Evolutionary conservation across 2,888 invertebrate species (phyloP), one percentile per base, ranked within the genome.

Genomic region (Lymantria dispar): DNA sequence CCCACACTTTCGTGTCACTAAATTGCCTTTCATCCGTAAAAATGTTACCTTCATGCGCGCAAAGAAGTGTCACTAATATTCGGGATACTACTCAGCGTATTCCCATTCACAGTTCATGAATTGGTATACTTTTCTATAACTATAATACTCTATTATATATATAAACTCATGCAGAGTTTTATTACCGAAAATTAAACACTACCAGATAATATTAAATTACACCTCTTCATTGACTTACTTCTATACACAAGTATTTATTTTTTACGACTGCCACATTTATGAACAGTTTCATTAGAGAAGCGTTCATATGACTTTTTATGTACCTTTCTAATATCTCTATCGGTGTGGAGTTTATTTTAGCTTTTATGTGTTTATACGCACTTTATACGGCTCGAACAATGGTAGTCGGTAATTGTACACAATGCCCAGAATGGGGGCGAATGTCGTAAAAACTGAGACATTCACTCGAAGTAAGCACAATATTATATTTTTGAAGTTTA

Each of bases 301-400:
- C 49, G 48, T 54, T 50, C 54, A 54, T 64, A 54, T 53, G 57
- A 66, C 47, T 48, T 64, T 56, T 58, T 54, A 67, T 51, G 62
- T 55, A 54, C 52, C 43, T 54, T 60, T 53, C 68, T 68, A 61
- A 67, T 64, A 64, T 61, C 53, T 64, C 52, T 48, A 64, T 67
- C 41, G 56, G 58, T 54, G 64, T 54, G 42, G 60, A 58, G 63
- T 68, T n/a, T 65, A 66, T 68, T 68, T 64, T 63, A 57, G 58
- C 61, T 64, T 64, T 66, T 68, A 64, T 69, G 58, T 56, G 56
- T 69, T 64, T 64, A 66, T 68, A 64, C 56, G 69, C 50, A 56
- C 59, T 69, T 64, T 62, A 60, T 68, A 60, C 54, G 67, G 29
- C 52, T 45, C 54, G 52, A 68, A 69, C 70, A 70, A 69, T 68